These are phyloP conservation scores for Darevskia nairensis DNA, from an alignment of 2,797 vertebrate genomes.

Conservation along the genomic window DNA sequence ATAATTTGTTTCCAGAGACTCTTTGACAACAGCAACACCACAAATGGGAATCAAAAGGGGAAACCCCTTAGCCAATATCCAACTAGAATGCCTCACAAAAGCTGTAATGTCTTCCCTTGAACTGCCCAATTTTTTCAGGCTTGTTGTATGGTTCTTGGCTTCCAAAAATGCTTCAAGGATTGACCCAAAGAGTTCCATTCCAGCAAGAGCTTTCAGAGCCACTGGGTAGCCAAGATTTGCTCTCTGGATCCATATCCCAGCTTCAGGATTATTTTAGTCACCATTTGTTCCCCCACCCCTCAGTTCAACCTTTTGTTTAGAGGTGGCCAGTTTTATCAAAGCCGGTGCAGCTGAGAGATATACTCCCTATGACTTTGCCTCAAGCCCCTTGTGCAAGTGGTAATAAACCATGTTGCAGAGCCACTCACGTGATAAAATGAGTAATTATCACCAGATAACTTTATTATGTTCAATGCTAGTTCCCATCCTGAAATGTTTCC, in stretches of 20 bases:
- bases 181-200: neutral
- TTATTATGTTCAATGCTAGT: conserved; percentile 48
- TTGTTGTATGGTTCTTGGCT: neutral
- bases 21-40: neutral
- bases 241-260: neutral
- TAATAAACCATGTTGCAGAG: conserved; percentile 25
- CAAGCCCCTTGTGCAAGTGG: neutral
- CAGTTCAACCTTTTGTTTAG: neutral
- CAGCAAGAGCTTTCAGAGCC: neutral
- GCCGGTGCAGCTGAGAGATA: neutral
- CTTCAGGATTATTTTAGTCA: neutral
- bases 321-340: neutral
- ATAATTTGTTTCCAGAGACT: neutral
- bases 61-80: neutral
- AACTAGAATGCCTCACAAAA: neutral
- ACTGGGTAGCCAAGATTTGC: neutral
- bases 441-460: conserved; percentile 29
- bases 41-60: neutral
- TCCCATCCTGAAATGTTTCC: neutral
- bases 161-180: neutral
- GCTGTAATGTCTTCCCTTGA: neutral
- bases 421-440: conserved; percentile 28
- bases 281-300: neutral
- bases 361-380: neutral
- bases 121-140: neutral